Evolutionary conservation across 2,888 invertebrate species (phyloP), one percentile per base, ranked within the genome.

Genomic region (Caenorhabditis sp.): DNA sequence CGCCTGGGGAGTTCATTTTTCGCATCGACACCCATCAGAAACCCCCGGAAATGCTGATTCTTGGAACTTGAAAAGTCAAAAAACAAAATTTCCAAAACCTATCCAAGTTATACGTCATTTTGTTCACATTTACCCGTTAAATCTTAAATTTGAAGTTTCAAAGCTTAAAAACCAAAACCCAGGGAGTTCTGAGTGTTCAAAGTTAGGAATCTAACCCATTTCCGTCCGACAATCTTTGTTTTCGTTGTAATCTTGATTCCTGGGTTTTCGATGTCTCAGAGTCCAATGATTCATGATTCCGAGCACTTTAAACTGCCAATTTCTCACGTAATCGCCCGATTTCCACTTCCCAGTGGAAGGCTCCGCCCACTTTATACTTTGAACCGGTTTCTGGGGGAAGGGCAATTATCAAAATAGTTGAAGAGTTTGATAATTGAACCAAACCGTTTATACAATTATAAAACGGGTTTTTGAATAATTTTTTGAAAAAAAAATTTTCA

Each of bases 401-500:
- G 20, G 20, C 47, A 47, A 47, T 40, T 40, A 47, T n/a, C n/a
- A n/a, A n/a, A 50, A 20, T 22, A 4, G 18, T 20, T 8, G 5
- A 50, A 50, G 20, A 20, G 18, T 6, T 5, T 20, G 18, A 20
- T 40, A 13, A 40, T 3, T 40, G 40, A 15, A 40, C 15, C 15
- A 9, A 9, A 9, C 2, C 13, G 15, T 5, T 22, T 35, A 35
- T 8, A n/a, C 35, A 22, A 60, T 50, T 50, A 69, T 35, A 69
- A 28, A 32, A 0, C 56, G 32, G 32, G n/a, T n/a, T n/a, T n/a
- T n/a, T n/a, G n/a, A n/a, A n/a, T n/a, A n/a, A n/a, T n/a, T n/a
- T n/a, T n/a, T n/a, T n/a, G n/a, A n/a, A n/a, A n/a, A 47, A 60
- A 50, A 50, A 58, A 61, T 22, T 37, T n/a, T 5, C 24, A 18